phyloP scores from a whole-genome alignment of 2,113 vertebrate species.

The Callithrix jacchus region DNA sequence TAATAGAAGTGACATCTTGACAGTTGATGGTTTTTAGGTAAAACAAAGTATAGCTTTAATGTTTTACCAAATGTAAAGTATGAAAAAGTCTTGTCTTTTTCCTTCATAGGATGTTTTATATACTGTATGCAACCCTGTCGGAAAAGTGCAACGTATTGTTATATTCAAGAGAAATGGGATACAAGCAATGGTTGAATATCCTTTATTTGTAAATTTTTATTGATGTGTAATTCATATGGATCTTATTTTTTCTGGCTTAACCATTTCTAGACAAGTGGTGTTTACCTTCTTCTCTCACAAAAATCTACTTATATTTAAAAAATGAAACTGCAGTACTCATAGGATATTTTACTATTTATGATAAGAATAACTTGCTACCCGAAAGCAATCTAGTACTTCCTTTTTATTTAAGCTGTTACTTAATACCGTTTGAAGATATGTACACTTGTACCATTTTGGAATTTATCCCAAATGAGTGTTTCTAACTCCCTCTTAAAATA shows the following conservation, averaged over 20 bases:
- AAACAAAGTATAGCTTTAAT: slow-evolving; percentile 8
- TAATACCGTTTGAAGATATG: background rate
- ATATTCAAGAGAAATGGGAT: slow-evolving; percentile 98
- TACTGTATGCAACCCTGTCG: slow-evolving; percentile 94
- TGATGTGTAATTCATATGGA: slow-evolving; percentile 1
- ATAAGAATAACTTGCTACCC: background rate
- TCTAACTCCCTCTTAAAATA: background rate
- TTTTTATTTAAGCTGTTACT: background rate
- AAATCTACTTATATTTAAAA: background rate
- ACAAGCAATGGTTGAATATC: slow-evolving; percentile 99
- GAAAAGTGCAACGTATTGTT: slow-evolving; percentile 94
- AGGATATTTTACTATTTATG: slow-evolving; percentile 34
- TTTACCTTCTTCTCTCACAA: background rate
- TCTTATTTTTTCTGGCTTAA: slow-evolving; percentile 25
- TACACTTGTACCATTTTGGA: background rate
- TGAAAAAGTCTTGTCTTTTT: slow-evolving; percentile 34
- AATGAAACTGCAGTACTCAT: background rate
- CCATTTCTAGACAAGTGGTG: background rate
- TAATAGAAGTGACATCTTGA: slow-evolving; percentile 24
- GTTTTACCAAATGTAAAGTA: slow-evolving; percentile 38
- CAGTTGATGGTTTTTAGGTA: background rate
- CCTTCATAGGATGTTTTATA: slow-evolving; percentile 92
- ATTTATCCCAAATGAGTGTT: slow-evolving; percentile 22
- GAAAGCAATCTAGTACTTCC: background rate
- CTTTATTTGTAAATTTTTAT: slow-evolving; percentile 81